These are phyloP conservation scores for Heliothis peltigera DNA, from an alignment of 2,888 invertebrate genomes.

Conservation along the genomic window DNA sequence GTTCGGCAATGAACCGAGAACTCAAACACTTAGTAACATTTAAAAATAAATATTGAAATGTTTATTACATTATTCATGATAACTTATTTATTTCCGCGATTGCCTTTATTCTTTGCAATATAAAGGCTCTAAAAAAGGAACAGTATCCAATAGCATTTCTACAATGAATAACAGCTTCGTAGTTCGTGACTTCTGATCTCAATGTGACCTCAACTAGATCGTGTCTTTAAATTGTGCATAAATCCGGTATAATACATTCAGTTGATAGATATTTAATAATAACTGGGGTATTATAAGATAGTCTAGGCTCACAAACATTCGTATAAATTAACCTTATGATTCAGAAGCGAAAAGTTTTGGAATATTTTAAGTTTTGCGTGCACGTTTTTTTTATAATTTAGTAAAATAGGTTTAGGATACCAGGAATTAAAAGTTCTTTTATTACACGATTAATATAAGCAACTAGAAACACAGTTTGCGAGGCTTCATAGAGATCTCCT, in stretches of 20 bases:
- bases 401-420: neutral
- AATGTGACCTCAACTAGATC: conserved; percentile 53
- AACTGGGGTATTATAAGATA: conserved; percentile 11
- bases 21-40: conserved; percentile 3
- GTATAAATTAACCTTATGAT: conserved; percentile 17
- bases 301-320: conserved; percentile 8
- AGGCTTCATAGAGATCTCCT: conserved; percentile 17
- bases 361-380: neutral
- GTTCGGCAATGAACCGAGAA: conserved; percentile 3
- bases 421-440: neutral
- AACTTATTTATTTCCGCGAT: conserved; percentile 21
- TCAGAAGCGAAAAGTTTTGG: neutral
- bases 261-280: conserved; percentile 23
- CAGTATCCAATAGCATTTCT: conserved; percentile 35
- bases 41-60: conserved; percentile 10
- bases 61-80: conserved; percentile 5
- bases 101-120: conserved; percentile 32
- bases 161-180: conserved; percentile 21
- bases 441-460: neutral
- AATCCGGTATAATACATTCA: conserved; percentile 38
- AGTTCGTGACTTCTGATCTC: conserved; percentile 50
- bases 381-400: neutral
- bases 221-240: conserved; percentile 41
- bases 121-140: conserved; percentile 37
- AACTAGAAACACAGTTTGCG: neutral